Evolutionary conservation across 2,113 vertebrate species (phyloP).

Genomic region (Crotophaga sulcirostris): DNA sequence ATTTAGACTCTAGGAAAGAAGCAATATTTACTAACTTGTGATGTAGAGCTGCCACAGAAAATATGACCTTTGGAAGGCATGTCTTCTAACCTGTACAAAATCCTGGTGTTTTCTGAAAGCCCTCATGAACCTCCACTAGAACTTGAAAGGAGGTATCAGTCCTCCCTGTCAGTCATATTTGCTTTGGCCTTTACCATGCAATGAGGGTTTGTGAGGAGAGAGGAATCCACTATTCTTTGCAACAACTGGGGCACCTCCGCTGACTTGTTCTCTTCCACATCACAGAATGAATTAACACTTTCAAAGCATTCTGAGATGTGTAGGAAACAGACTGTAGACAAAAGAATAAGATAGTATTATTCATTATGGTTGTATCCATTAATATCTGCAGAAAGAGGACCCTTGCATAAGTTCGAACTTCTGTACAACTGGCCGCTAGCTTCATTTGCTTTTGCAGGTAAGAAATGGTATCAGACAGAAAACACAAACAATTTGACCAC

Average conservation of each 20-base stretch:
- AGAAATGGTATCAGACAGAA: not conserved
- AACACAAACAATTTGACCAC: not conserved
- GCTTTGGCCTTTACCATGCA: not conserved
- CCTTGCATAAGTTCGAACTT: not conserved
- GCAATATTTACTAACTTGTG: not conserved
- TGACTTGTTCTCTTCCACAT: not conserved
- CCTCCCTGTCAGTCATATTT: not conserved
- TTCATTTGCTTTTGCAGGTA: not conserved
- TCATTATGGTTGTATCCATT: not conserved
- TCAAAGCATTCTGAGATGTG: not conserved
- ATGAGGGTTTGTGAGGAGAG: accelerated
- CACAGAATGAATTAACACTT: not conserved
- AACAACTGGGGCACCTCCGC: not conserved
- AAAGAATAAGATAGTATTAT: not conserved
- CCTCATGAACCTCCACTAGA: not conserved
- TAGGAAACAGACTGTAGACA: not conserved
- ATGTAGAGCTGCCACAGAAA: not conserved
- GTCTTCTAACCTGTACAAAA: not conserved
- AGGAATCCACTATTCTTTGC: not conserved
- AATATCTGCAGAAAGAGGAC: not conserved
- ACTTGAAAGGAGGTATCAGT: not conserved
- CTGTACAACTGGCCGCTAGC: not conserved
- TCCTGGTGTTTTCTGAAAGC: not conserved
- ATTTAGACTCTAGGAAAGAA: not conserved
- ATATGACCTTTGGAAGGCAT: not conserved